Evolutionary conservation across 1,140 invertebrate species (phyloP).

Genomic region (Glossosoma conforme): DNA sequence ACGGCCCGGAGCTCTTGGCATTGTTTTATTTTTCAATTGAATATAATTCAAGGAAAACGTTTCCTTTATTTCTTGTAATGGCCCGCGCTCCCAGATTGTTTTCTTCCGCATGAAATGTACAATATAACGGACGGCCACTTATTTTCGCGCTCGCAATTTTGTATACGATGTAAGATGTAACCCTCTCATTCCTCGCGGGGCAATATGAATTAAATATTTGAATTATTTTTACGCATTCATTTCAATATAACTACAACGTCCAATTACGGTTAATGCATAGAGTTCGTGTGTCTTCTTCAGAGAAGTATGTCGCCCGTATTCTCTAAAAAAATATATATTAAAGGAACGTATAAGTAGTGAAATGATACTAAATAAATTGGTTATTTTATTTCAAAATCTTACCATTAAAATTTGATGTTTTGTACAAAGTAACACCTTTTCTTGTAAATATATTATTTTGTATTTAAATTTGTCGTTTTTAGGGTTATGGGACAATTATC

Average conservation of each 20-base stretch:
- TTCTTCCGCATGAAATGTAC: conserved; percentile 14
- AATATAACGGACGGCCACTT: conserved; percentile 1
- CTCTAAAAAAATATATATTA: too few relatives aligned
- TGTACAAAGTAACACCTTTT: too few relatives aligned
- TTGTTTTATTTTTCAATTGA: conserved; percentile 28
- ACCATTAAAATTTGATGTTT: too few relatives aligned
- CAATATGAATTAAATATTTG: neutral
- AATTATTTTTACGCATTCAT: neutral
- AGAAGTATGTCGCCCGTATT: too few relatives aligned
- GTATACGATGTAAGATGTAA: conserved; percentile 5
- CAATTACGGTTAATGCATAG: too few relatives aligned
- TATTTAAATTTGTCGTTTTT: too few relatives aligned
- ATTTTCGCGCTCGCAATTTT: conserved; percentile 12
- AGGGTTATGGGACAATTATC: conserved; percentile 20
- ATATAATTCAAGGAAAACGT: conserved; percentile 24
- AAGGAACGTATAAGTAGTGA: too few relatives aligned
- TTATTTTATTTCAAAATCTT: too few relatives aligned
- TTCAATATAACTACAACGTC: too few relatives aligned
- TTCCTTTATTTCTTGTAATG: conserved; percentile 29
- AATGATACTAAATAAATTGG: too few relatives aligned
- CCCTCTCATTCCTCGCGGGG: conserved; percentile 1
- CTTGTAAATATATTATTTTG: too few relatives aligned
- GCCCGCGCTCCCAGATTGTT: conserved; percentile 14
- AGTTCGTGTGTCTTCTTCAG: too few relatives aligned
- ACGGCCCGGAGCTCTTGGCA: conserved; percentile 9